Conservation (phyloP, 2,797 vertebrate genomes). For the Macropus fuliginosus region DNA sequence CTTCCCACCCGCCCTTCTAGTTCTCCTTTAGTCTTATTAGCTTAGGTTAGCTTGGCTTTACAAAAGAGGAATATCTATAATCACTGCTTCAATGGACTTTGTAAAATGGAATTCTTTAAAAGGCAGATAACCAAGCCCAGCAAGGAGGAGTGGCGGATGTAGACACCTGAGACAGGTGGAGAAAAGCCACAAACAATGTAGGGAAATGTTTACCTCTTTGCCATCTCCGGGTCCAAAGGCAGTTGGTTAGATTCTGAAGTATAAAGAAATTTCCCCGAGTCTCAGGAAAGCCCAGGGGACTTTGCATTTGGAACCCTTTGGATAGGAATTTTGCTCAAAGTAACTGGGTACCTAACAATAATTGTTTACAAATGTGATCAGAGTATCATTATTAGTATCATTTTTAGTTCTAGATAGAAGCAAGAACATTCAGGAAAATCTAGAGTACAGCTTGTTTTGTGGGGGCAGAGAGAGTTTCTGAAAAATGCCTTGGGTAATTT, state of each 20-base stretch:
- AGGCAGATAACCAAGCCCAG: conserved; percentile 52
- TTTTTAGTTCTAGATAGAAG: neutral
- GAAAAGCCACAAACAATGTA: neutral
- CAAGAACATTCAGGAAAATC: neutral
- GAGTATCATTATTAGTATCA: neutral
- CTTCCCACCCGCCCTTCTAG: conserved; percentile 54
- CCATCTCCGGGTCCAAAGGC: neutral
- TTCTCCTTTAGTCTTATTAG: conserved; percentile 44
- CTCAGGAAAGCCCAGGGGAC: neutral
- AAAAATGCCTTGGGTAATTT: neutral
- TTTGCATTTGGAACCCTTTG: neutral
- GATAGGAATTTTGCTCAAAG: neutral
- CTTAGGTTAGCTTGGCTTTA: conserved; percentile 40
- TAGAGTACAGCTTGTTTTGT: neutral
- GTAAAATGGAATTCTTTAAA: conserved; percentile 53
- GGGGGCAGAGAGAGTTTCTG: neutral
- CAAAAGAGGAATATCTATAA: conserved; percentile 10
- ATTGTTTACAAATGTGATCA: neutral
- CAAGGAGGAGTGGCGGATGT: conserved; percentile 24
- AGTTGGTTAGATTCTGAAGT: neutral
- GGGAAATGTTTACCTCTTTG: neutral
- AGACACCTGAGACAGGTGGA: conserved; percentile 34
- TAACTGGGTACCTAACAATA: neutral
- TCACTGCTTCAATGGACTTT: conserved; percentile 36
- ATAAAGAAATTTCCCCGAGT: neutral